Conservation (phyloP, 64 coral and sea anemone genomes). For the Acropora tenuis region DNA sequence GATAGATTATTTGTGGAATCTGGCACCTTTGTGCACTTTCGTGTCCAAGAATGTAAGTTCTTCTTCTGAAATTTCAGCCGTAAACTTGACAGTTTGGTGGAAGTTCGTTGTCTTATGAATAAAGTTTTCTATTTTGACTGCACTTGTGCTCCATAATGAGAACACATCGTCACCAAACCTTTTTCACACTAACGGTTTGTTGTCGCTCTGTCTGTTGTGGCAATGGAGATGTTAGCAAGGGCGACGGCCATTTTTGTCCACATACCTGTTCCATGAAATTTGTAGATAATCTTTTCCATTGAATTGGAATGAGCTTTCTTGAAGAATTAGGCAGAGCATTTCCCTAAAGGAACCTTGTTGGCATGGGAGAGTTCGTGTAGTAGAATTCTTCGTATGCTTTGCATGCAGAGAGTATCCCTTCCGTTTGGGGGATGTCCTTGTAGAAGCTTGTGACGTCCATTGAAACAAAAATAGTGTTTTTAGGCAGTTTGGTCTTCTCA, state of each 20-base stretch:
- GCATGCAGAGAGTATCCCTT: neutral
- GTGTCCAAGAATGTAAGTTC: constrained; percentile 5
- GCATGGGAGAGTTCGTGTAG: constrained; percentile 1
- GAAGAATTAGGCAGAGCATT: neutral
- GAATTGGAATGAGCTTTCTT: constrained; percentile 11
- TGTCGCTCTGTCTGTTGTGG: neutral
- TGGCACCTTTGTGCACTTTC: constrained; percentile 21
- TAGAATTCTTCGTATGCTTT: neutral
- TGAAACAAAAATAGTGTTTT: neutral
- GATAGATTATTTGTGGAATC: constrained; percentile 8
- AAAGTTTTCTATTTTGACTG: neutral
- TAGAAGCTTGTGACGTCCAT: too few species aligned
- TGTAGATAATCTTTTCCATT: constrained; percentile 21
- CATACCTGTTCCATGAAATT: constrained; percentile 27
- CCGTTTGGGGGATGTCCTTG: too few species aligned
- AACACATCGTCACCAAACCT: neutral
- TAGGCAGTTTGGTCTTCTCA: neutral
- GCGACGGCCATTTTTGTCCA: constrained; percentile 39
- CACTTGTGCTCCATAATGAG: neutral
- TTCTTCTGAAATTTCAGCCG: neutral
- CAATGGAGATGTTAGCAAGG: constrained; percentile 34
- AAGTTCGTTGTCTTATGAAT: neutral
- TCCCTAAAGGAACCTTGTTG: neutral
- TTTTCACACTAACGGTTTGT: neutral
- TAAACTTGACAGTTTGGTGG: neutral